Evolutionary conservation across 2,797 vertebrate species (phyloP), one percentile per base, ranked within the genome.

Genomic region (Pogoniulus pusillus): DNA sequence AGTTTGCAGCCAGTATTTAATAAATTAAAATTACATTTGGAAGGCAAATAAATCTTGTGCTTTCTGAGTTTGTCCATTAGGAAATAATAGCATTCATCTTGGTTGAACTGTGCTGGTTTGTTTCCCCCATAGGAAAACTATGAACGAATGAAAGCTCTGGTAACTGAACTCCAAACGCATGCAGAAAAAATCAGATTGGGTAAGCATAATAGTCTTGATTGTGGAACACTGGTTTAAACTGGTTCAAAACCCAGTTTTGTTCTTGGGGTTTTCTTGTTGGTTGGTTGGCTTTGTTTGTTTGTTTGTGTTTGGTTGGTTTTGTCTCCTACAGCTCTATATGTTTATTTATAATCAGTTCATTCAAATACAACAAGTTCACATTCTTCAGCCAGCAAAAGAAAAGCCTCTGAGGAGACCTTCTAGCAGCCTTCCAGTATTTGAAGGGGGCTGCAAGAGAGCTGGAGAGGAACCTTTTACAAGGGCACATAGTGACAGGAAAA

Each of bases 131-230:
- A 99, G 99, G 99, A 99, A 96, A 99, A 99, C 93, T 99, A 99
- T 94, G 98, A 99, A 51, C 97, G 98, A 82, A 99, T 99, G 99
- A 97, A 98, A 96, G 97, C 94, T 10, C 96, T 99, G 82, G 98
- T 99, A 74, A 96, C 96, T 22, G 96, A 99, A 91, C 96, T 99
- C 81, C 98, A 97, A 86, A 96, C 97, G 51, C 96, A 98, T 78
- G 97, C 98, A n/a, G 98, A 98, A 92, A 98, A 96, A 94, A 98
- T 99, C 71, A 98, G 96, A 94, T 95, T 98, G 62, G 99, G 99
- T 99, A 96, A 94, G 98, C 81, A 15, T 11, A 16, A 4, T 58
- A 24, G 27, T 30, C 57, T 37, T 18, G 15, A 65, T 86, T 77
- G 91, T 88, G 60, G 16, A 82, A 58, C 30, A 32, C 9, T 65